Conservation (phyloP, 1,140 invertebrate genomes). For the Protaetia brevitarsis region DNA sequence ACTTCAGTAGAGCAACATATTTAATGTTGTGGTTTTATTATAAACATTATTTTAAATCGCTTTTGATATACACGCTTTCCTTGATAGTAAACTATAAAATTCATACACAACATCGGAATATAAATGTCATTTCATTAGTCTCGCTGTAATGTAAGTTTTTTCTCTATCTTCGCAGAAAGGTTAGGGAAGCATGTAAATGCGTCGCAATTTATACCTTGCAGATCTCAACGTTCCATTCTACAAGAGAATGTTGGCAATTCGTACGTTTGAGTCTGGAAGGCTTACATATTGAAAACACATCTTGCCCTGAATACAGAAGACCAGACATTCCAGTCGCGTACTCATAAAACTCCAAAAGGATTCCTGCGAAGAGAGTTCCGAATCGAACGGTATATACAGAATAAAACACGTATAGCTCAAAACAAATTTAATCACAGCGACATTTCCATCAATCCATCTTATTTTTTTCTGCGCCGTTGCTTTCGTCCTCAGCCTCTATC, state of each 20-base stretch:
- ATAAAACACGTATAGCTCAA: conserved; percentile 40
- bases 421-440: conserved; percentile 48
- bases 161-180: conserved; percentile 22
- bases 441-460: conserved; percentile 48
- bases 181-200: conserved; percentile 37
- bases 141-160: too few relatives aligned
- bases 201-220: conserved; percentile 26
- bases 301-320: conserved; percentile 30
- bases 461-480: conserved; percentile 34
- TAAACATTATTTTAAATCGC: too few relatives aligned
- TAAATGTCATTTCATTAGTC: too few relatives aligned
- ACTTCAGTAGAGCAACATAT: too few relatives aligned
- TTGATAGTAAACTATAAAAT: too few relatives aligned
- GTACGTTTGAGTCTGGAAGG: conserved; percentile 28
- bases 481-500: neutral
- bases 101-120: too few relatives aligned
- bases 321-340: conserved; percentile 8
- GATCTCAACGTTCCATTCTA: conserved; percentile 11
- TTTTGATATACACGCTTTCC: too few relatives aligned
- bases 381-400: conserved; percentile 30
- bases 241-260: conserved; percentile 7
- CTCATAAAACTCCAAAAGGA: conserved; percentile 28
- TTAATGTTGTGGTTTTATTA: too few relatives aligned
- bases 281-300: conserved; percentile 41
- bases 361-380: conserved; percentile 23